phyloP scores from a whole-genome alignment of 2,113 vertebrate species.

The Petrocephalus zakoni region DNA sequence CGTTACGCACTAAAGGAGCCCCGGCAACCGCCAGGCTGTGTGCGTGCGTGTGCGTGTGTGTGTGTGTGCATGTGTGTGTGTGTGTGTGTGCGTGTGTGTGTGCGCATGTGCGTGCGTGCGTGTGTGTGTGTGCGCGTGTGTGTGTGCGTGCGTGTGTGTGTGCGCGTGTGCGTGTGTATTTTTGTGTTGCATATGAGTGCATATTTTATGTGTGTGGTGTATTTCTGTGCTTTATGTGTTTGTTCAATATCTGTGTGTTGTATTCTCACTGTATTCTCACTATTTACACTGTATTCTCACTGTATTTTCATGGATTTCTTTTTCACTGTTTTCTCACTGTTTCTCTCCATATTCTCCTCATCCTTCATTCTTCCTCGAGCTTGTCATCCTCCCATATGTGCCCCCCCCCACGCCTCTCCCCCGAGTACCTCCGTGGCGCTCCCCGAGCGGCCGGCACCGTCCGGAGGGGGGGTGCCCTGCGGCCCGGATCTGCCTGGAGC shows the following conservation, averaged over 20 bases:
- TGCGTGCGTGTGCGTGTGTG: too few relatives aligned
- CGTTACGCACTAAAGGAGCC: background rate
- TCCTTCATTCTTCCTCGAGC: background rate
- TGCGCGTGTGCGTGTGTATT: too few relatives aligned
- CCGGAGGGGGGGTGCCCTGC: background rate
- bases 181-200: too few relatives aligned
- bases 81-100: too few relatives aligned
- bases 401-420: background rate
- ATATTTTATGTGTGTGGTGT: background rate
- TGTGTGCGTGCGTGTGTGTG: too few relatives aligned
- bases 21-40: background rate
- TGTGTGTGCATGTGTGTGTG: too few relatives aligned
- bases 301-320: background rate
- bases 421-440: background rate
- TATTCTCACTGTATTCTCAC: background rate
- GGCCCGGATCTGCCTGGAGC: background rate
- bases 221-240: background rate
- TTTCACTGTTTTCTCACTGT: background rate
- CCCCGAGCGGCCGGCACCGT: background rate
- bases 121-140: too few relatives aligned
- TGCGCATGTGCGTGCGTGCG: too few relatives aligned
- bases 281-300: background rate
- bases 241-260: background rate
- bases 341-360: background rate
- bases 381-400: constrained; percentile 9